Evolutionary conservation across 2,797 vertebrate genomes (phyloP).

Genomic region (Helicolenus hilgendorfi): DNA sequence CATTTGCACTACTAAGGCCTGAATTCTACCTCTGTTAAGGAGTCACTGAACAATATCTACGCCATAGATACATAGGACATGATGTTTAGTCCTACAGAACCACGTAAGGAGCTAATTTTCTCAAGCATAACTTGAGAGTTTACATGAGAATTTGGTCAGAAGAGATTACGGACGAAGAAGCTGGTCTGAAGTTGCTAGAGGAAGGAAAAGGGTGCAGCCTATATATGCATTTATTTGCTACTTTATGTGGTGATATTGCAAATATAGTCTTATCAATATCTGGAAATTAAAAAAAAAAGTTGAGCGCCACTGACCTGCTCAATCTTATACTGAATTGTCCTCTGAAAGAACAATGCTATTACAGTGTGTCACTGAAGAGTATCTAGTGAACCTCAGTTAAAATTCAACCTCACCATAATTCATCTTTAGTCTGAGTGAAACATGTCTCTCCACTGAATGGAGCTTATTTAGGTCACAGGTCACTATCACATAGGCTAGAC

Average conservation of each 20-base stretch:
- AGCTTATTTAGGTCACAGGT: slow-evolving; percentile 24
- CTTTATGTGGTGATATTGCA: not conserved
- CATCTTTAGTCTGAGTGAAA: not conserved
- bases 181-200: no score
- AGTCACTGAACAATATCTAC: not conserved
- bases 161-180: no score
- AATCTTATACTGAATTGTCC: not conserved
- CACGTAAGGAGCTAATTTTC: no score
- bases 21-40: not conserved
- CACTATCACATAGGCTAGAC: not conserved
- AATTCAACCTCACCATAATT: not conserved
- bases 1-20: not conserved
- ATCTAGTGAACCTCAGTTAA: not conserved
- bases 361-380: not conserved
- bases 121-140: no score
- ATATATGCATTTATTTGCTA: not conserved
- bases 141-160: no score
- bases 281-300: not conserved
- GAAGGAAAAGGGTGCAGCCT: no score
- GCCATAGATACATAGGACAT: not conserved
- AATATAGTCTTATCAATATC: not conserved
- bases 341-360: not conserved
- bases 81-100: not conserved
- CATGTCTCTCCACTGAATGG: not conserved
- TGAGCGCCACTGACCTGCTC: not conserved